Percentiles rank a stretch among this genome's conserved stretches.
These are phyloP conservation scores for Speoplatyrhinus poulsoni DNA, from an alignment of 2,113 vertebrate species.

Conservation along the genomic window DNA sequence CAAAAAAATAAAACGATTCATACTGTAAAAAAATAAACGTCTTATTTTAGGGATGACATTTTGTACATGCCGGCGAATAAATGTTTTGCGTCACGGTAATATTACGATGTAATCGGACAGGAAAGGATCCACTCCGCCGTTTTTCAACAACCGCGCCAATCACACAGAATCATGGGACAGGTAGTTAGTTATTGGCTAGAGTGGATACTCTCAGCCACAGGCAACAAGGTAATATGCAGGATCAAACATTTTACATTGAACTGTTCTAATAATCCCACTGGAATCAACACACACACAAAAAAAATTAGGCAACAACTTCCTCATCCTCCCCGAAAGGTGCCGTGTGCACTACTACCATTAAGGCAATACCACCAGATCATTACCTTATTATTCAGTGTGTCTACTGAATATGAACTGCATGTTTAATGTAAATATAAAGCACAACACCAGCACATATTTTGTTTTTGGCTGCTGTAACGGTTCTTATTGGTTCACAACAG, in stretches of 20 bases:
- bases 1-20: constrained; percentile 24
- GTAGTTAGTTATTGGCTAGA: not conserved
- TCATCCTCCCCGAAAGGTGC: not conserved
- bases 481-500: constrained; percentile 21
- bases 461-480: constrained; percentile 10
- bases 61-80: constrained; percentile 17
- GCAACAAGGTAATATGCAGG: constrained; percentile 27
- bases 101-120: not conserved
- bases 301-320: not conserved
- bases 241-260: constrained; percentile 14
- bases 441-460: constrained; percentile 14
- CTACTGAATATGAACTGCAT: constrained; percentile 1
- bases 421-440: constrained; percentile 23
- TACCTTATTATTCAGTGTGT: not conserved
- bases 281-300: not conserved
- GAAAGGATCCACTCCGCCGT: constrained; percentile 10
- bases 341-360: not conserved
- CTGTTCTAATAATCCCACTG: not conserved
- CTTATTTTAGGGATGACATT: constrained; percentile 13
- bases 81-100: not conserved
- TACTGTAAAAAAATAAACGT: constrained; percentile 38
- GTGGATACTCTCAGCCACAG: constrained; percentile 16
- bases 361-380: not conserved
- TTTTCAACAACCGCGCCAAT: not conserved
- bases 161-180: too few relatives aligned